Base-by-base conservation (phyloP, 2,888 invertebrate genomes). In the Callyntrura guangdongensis region DNA sequence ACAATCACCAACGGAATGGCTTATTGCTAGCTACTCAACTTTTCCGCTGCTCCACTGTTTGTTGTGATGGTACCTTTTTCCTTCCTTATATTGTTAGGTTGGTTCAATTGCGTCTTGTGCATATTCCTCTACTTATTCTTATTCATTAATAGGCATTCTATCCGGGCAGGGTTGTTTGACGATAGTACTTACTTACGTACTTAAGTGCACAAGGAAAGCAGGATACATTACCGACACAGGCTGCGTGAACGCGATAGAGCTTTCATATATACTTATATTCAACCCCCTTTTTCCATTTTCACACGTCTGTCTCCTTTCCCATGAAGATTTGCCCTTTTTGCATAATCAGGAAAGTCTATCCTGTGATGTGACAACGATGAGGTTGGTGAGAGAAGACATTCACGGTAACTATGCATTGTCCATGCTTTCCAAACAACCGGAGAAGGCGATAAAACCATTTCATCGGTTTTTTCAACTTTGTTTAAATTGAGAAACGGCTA, bases 241-340 rank as follows among this genome's bases (percentile, higher is more conserved):
- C 20, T 64, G 82, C 27, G 82, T n/a, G n/a, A 81, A 61, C 11
- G 17, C 5, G 47, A 83, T n/a, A 8, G 49, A 83, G 83, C 45
- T 47, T 72, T 17, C 45, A 61, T 17, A 72, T 49, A 47, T 25
- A 72, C 47, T 47, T 79, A 56, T 56, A 79, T 79, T 79, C 56
- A 79, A 72, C 89, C 91, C 91, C 91, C 89, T 79, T 91, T 91
- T 85, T 79, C 86, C 90, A 83, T 91, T 92, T 93, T 92, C 92
- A 93, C 93, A 93, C 94, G 93, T 93, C 92, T 93, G 94, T 91
- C 91, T 89, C 92, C 91, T 89, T 94, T 94, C 94, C 93, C 94
- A 94, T 93, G 94, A 93, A 94, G 94, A 94, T 93, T 94, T 94
- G 93, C 92, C 92, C 93, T 93, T 93, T 94, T 94, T 94, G 93